Evolutionary conservation across 2,888 invertebrate genomes (phyloP), one percentile per base, ranked within the genome.

Genomic region (Leptopilina drosophilae): DNA sequence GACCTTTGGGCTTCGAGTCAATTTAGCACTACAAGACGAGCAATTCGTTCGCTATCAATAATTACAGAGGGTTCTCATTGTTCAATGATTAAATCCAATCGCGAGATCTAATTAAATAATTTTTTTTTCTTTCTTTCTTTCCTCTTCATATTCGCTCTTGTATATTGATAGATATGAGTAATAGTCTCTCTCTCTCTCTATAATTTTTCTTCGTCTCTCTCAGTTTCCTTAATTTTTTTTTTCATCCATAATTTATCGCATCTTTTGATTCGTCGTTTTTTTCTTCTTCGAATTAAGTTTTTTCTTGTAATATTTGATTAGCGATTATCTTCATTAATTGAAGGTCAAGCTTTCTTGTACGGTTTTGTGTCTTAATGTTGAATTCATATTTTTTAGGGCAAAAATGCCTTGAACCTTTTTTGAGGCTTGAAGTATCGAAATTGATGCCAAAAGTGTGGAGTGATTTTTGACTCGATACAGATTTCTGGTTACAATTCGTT

Each of bases 1-100:
- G 73, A 73, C 73, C 73, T 73, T 73, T 73, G 26, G 56, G 73
- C 56, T 73, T 26, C 8, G 56, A 73, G 33, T 73, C 73, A 73
- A 33, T 73, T 73, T 73, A 73, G 56, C 73, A 53, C 56, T 73
- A n/a, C 73, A 73, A 26, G 56, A 1, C 56, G 73, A 73, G 56
- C 73, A 33, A 33, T 73, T n/a, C 4, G 33, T 56, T 56, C 26
- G 56, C 56, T 56, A 53, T 40, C 73, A 40, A 33, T 73, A 73
- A 56, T 73, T 73, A 73, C 9, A 56, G 33, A 53, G 53, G 56
- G 26, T n/a, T 73, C 5, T 56, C 56, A 73, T 73, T 73, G 56
- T 33, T 33, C 33, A 56, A 53, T 73, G 56, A 73, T 73, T 56
- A 73, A 49, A 73, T 73, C 26, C 73, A 56, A 56, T 73, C 56